Evolutionary conservation across 2,797 vertebrate species (phyloP), one percentile per base, ranked within the genome.

Genomic region (Falco concolor): DNA sequence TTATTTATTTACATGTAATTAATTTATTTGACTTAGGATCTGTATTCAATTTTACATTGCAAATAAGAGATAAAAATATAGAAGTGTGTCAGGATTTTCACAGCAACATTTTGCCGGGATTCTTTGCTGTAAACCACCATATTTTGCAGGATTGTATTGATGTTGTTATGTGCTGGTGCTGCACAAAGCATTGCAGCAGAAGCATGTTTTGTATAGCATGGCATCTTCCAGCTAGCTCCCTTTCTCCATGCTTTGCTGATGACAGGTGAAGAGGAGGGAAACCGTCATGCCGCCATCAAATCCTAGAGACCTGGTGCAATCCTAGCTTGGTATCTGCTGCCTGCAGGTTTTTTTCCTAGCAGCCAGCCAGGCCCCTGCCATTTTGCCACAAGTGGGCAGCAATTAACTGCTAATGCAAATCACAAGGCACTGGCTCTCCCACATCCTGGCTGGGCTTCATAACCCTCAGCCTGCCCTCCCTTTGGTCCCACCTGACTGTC

Each of bases 301-400:
- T 42, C 23, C 18, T 22, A 36, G n/a, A 89, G 36, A 47, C 8
- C 21, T 57, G 25, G 3, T 57, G 12, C 5, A 24, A 28, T 12
- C 5, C 0, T 40, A 76, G 34, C 10, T 54, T 57, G 4, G 3
- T 47, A 21, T 47, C 30, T 60, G 30, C 52, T 54, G 27, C 5
- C 20, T 78, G 27, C 57, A 57, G n/a, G 3, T 10, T 64, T 61
- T 64, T 70, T 74, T 32, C 44, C 42, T n/a, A 20, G 16, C 10
- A 72, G 8, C 5, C 34, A 42, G 20, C 8, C 19, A 68, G 68
- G 20, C 3, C n/a, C 24, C 24, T 65, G 27, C 11, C 12, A 34
- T 44, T 80, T 91, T 91, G 61, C 84, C 91, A 86, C 65, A 88
- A 67, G 94, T 86, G 83, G 89, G 74, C 79, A 91, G 80, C 74